phyloP scores from a whole-genome alignment of 1,140 invertebrate genomes.

The Hirudo medicinalis region DNA sequence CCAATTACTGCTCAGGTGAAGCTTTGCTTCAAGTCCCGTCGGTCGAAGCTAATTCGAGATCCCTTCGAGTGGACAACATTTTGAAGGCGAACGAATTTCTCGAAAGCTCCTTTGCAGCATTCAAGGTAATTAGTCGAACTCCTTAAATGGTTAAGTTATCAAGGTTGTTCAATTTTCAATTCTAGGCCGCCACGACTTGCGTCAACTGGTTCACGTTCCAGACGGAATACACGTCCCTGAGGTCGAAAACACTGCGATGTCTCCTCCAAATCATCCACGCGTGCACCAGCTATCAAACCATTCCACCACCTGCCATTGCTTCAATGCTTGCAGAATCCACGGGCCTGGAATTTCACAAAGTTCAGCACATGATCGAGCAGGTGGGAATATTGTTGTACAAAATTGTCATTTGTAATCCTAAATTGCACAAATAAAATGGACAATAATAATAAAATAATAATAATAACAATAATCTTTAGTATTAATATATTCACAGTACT shows the following conservation, averaged over 20 bases:
- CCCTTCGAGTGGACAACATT: conserved; percentile 26
- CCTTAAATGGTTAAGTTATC: too few relatives aligned
- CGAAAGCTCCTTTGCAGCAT: conserved; percentile 51
- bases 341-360: conserved; percentile 65
- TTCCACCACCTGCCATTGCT: conserved; percentile 81
- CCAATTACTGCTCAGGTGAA: conserved; percentile 42
- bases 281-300: conserved; percentile 68
- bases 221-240: conserved; percentile 58
- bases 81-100: conserved; percentile 35
- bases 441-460: too few relatives aligned
- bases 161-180: too few relatives aligned
- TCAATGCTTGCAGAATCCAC: conserved; percentile 60
- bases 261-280: conserved; percentile 46
- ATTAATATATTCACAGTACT: not conserved
- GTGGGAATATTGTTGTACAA: conserved; percentile 30
- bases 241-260: conserved; percentile 62
- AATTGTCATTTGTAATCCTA: not conserved
- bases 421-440: too few relatives aligned
- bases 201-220: conserved; percentile 58
- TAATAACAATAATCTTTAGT: too few relatives aligned
- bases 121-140: conserved; percentile 53
- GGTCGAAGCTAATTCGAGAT: too few relatives aligned
- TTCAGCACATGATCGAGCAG: conserved; percentile 66
- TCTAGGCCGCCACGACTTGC: conserved; percentile 55
- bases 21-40: conserved; percentile 29